Conservation (phyloP, 2,113 vertebrate species). For the Cyanistes caeruleus region DNA sequence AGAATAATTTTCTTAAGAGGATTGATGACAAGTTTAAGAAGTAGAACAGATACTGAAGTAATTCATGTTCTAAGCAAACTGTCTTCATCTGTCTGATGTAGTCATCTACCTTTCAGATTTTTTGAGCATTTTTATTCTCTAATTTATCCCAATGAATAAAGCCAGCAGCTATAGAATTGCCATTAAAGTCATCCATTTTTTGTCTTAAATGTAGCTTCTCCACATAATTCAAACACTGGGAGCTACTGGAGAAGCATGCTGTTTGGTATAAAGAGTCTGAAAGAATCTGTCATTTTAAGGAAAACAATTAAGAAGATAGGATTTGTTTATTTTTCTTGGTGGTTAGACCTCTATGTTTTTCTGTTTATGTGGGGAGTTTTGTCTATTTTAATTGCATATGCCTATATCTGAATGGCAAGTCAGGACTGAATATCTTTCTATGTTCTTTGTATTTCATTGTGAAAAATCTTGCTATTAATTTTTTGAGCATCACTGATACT, state of each 20-base stretch:
- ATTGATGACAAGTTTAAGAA: not conserved
- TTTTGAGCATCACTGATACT: not conserved
- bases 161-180: not conserved
- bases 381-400: not conserved
- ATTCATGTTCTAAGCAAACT: not conserved
- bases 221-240: not conserved
- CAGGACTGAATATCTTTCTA: not conserved
- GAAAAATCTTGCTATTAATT: not conserved
- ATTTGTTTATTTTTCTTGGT: not conserved
- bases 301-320: not conserved
- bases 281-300: not conserved
- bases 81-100: not conserved
- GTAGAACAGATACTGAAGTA: not conserved
- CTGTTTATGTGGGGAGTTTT: accelerated
- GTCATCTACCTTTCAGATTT: not conserved
- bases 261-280: not conserved
- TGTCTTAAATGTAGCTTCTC: not conserved
- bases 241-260: not conserved
- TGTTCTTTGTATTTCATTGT: not conserved
- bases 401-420: not conserved
- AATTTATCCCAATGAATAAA: not conserved
- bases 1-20: not conserved
- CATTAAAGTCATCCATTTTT: not conserved
- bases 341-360: not conserved
- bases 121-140: not conserved